phyloP scores from a whole-genome alignment of 92 coral and sea anemone genomes.

The Heteractis magnifica region DNA sequence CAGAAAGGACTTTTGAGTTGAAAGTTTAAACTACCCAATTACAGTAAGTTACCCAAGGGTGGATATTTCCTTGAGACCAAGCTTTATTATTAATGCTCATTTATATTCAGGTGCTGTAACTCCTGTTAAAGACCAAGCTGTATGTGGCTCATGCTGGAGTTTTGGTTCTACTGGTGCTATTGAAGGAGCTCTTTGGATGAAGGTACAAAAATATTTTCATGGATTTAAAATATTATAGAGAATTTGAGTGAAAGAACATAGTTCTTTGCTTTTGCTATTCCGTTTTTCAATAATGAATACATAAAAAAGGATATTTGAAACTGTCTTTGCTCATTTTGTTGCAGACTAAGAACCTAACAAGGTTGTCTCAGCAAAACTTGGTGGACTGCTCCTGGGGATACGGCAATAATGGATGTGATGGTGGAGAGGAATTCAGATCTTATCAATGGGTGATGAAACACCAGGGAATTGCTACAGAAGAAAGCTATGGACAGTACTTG shows the following conservation, averaged over 20 bases:
- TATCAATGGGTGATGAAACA: conserved; percentile 95
- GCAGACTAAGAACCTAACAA: conserved; percentile 75
- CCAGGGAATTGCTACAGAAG: conserved; percentile 89
- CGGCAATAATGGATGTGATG: conserved; percentile 95
- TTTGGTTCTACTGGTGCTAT: conserved; percentile 96
- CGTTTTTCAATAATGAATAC: neutral
- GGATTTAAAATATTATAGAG: too few species aligned
- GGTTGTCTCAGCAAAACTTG: conserved; percentile 88
- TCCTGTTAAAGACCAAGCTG: conserved; percentile 95
- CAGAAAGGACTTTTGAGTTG: too few species aligned
- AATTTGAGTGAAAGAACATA: too few species aligned
- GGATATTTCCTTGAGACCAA: too few species aligned
- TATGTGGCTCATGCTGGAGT: conserved; percentile 99
- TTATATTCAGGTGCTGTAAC: conserved; percentile 81
- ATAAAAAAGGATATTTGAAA: neutral
- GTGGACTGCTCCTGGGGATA: conserved; percentile 97
- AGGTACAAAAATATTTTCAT: conserved; percentile 33
- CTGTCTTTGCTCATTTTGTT: neutral
- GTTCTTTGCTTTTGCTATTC: too few species aligned
- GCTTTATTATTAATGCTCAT: neutral
- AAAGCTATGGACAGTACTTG: conserved; percentile 85
- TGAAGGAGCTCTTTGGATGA: conserved; percentile 90
- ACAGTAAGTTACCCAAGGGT: too few species aligned
- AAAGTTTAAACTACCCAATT: too few species aligned
- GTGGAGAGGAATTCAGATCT: conserved; percentile 94